phyloP scores from a whole-genome alignment of 37 sponge, comb jelly and placozoan genomes.

The Halichondria panicea region DNA sequence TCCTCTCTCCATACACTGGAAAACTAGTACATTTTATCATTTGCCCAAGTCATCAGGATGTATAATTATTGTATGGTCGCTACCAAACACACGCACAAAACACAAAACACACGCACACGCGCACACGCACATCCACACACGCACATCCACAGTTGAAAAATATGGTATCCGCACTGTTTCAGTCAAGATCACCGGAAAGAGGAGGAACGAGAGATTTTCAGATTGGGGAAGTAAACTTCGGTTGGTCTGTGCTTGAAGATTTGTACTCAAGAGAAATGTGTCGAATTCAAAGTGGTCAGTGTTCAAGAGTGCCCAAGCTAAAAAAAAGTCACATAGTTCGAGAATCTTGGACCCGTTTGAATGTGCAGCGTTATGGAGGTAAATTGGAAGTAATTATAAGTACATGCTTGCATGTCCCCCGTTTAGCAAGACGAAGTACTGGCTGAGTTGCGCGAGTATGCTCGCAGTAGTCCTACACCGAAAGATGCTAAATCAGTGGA shows the following conservation, averaged over 20 bases:
- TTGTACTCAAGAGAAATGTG: conserved; percentile 10
- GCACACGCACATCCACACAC: too few species aligned
- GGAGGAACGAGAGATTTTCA: background rate
- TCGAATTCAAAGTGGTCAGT: conserved; percentile 1
- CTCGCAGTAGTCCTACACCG: background rate
- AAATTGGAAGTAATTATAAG: conserved; percentile 8
- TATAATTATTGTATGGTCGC: background rate
- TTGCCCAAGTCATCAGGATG: background rate
- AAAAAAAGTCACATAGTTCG: conserved; percentile 6
- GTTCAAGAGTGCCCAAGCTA: conserved; percentile 7
- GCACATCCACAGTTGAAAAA: too few species aligned
- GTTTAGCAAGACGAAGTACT: conserved; percentile 30
- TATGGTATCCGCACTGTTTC: background rate
- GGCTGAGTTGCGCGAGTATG: conserved; percentile 23
- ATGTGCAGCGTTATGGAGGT: conserved; percentile 28
- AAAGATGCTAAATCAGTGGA: background rate
- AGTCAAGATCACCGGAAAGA: background rate
- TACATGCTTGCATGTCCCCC: background rate
- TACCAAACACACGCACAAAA: background rate
- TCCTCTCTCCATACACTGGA: background rate
- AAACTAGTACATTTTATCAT: background rate
- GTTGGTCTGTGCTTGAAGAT: conserved; percentile 24
- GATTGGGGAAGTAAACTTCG: conserved; percentile 10
- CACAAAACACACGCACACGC: too few species aligned
- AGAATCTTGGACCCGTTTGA: conserved; percentile 9